Base-by-base conservation (phyloP, 2,797 vertebrate genomes). In the Notolepis coatsorum region DNA sequence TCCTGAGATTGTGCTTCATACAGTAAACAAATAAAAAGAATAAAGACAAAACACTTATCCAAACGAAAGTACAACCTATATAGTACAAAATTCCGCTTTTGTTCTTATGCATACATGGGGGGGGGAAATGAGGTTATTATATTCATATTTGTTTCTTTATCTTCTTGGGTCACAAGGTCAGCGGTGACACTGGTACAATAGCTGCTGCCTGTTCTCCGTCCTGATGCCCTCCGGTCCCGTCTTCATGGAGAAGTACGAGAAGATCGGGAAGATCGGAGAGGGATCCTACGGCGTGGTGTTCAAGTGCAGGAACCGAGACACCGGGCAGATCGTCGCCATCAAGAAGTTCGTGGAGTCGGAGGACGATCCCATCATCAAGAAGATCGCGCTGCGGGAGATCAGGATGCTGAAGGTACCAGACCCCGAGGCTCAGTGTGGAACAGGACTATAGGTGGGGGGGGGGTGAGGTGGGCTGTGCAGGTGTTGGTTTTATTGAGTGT, bases 331-430 rank as follows among this genome's bases (percentile, higher is more conserved):
- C 0, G 96, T 99, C 39, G 97, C 97, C 75, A 95, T 99, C 75
- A 99, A 98, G 91, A 97, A 94, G 89, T 98, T 98, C 76, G 86
- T 98, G 81, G 97, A 98, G 74, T 94, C 96, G 0, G 96, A 98
- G 71, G 96, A 99, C 4, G 96, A 98, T 46, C 96, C 96, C 3
- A 82, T 96, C 59, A 97, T 98, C 67, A 94, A 91, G 60, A 98
- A 97, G 88, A 96, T 98, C 20, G 96, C 97, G 0, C 92, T 96
- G 65, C 86, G 96, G 66, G 97, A 98, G 91, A 93, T 97, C 75
- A 90, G 95, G 54, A 95, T 98, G 96, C 91, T 98, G 1, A 97
- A 98, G 96, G 97, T 97, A 79, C 33, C 3, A 28, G n/a, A n/a
- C n/a, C n/a, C n/a, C n/a, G n/a, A n/a, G n/a, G n/a, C n/a, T n/a